Evolutionary conservation across 2,888 invertebrate species (phyloP), one percentile per base, ranked within the genome.

Genomic region (Tenthredo notha): DNA sequence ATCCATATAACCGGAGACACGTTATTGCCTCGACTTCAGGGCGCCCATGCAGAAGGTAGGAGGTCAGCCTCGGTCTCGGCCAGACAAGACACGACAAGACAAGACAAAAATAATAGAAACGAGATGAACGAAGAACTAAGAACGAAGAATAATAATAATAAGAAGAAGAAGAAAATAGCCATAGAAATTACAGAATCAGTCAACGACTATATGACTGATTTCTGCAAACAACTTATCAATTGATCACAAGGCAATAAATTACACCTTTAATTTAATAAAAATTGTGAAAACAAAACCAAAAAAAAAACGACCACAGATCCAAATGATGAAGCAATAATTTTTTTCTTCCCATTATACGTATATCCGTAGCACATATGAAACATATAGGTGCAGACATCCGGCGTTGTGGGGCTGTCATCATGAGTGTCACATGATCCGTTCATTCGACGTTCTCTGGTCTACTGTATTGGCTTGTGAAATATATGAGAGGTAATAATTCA

Each of bases 401-500:
- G 50, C 4, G 50, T 50, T 37, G n/a, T 21, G 37, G 21, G 61
- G 61, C 61, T 80, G 80, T 80, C 80, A 80, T 15, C 80, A 61
- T 61, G 80, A 80, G 80, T 80, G 80, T 80, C 61, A 80, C 80
- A 61, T 80, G 80, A 80, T 80, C 80, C 80, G 78, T 33, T 77
- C 54, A 54, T 78, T 78, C n/a, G 78, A 58, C 33, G 10, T 40
- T 80, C 80, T 61, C 58, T 37, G 80, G n/a, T 61, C 40, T 61
- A n/a, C 18, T 47, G 47, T 47, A 80, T 50, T 61, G 18, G 80
- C n/a, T 80, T 12, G 50, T 80, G 80, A 80, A 80, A 80, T 80
- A 80, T 80, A 80, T 80, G 80, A 80, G 80, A 80, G 80, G 80
- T 37, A 61, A 80, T 80, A 80, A 80, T 80, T 80, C 61, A 61